Evolutionary conservation across 2,888 invertebrate species (phyloP).

Genomic region (Ceriagrion tenellum): DNA sequence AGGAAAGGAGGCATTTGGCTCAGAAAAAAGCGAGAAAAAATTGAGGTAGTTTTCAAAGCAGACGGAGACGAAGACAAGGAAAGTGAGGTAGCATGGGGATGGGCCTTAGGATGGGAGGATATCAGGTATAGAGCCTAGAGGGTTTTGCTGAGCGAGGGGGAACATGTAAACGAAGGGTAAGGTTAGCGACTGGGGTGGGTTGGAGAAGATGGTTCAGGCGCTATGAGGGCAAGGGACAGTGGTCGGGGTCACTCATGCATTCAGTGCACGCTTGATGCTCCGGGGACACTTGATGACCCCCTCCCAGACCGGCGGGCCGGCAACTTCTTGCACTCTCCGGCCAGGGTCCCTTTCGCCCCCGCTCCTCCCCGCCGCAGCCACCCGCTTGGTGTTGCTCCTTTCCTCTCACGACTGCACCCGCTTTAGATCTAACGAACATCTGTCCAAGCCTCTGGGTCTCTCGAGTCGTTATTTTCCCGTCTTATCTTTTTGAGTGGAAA

Average conservation of each 20-base stretch:
- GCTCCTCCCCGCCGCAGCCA: background rate
- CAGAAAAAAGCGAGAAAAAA: too few species aligned
- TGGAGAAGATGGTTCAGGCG: background rate
- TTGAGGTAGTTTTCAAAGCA: too few species aligned
- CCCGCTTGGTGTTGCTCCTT: background rate
- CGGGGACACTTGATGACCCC: background rate
- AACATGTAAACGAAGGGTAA: too few species aligned
- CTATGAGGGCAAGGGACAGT: background rate
- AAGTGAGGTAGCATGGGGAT: too few species aligned
- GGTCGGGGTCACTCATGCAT: slow-evolving; percentile 1
- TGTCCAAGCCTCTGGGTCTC: background rate
- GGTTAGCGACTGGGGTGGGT: background rate
- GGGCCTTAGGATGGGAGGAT: too few species aligned
- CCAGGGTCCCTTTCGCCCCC: background rate
- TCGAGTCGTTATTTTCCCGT: background rate
- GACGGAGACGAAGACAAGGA: too few species aligned
- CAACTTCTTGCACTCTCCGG: background rate
- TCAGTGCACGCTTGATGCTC: background rate
- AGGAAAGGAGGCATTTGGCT: too few species aligned
- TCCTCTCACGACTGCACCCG: background rate
- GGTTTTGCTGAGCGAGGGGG: too few species aligned
- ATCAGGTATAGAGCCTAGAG: too few species aligned
- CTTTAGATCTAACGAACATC: background rate
- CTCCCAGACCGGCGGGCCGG: background rate
- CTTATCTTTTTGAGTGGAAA: background rate